These are phyloP conservation scores for Leptoteleia sp. DNA, from an alignment of 1,140 invertebrate species.

Conservation along the genomic window DNA sequence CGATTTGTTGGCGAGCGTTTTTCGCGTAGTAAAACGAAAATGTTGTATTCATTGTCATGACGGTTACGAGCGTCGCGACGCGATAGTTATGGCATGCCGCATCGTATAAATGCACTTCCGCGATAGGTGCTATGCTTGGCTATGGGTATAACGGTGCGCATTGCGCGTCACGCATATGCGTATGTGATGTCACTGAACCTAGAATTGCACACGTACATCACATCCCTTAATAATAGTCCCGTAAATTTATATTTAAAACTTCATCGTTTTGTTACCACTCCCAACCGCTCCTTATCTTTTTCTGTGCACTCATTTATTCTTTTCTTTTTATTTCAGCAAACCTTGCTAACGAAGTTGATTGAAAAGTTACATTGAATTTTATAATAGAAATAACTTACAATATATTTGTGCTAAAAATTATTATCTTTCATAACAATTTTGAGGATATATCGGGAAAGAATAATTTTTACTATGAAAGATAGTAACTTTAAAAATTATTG, in stretches of 20 bases:
- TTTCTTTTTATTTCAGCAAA: no score
- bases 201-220: conserved; percentile 59
- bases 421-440: no score
- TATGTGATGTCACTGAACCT: conserved; percentile 77
- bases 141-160: conserved; percentile 75
- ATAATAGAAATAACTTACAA: no score
- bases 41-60: conserved; percentile 42
- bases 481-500: no score
- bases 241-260: conserved; percentile 39
- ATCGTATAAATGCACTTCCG: conserved; percentile 73
- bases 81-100: conserved; percentile 66
- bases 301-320: no score
- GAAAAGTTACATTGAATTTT: no score
- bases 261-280: conserved; percentile 3
- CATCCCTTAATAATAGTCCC: conserved; percentile 51
- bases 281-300: no score
- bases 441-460: no score
- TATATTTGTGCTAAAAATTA: no score
- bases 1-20: no score
- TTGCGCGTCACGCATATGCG: conserved; percentile 74
- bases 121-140: conserved; percentile 69
- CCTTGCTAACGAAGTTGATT: no score
- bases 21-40: neutral
- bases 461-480: no score
- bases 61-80: conserved; percentile 61